Percentiles rank a stretch among this genome's conserved stretches.
phyloP scores from a whole-genome alignment of 2,797 vertebrate species.

The Tympanoctomys barrerae region DNA sequence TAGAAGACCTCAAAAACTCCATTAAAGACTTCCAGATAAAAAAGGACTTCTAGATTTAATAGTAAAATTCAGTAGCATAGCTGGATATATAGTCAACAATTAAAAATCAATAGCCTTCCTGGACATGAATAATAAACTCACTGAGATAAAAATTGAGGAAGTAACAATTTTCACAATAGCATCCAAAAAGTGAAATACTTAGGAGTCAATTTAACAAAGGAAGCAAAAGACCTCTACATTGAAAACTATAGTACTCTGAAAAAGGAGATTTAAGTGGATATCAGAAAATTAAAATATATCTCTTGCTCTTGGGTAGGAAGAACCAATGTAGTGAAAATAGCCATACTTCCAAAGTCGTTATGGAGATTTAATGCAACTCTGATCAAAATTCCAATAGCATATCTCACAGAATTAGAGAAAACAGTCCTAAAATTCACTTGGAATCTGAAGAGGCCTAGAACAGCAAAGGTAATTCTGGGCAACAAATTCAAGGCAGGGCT shows the following conservation, averaged over 20 bases:
- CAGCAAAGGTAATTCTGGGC: background rate
- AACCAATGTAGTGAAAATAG: background rate
- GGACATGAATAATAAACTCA: background rate
- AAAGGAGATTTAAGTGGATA: background rate
- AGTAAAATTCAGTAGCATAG: background rate
- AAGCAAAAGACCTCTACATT: background rate
- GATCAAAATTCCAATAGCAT: background rate
- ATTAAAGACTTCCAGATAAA: background rate
- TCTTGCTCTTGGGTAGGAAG: background rate
- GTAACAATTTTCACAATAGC: background rate
- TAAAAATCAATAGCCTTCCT: background rate
- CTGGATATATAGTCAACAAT: background rate
- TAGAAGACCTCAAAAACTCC: background rate
- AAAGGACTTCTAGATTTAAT: background rate
- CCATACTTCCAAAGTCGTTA: background rate
- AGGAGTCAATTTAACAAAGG: background rate
- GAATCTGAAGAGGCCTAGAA: background rate
- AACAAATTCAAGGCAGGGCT: background rate
- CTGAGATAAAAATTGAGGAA: background rate
- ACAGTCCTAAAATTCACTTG: background rate
- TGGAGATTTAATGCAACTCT: background rate
- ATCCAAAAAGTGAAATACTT: background rate
- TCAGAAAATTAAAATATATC: background rate
- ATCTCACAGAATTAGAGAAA: background rate
- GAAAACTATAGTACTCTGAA: background rate